Evolutionary conservation across 2,797 vertebrate genomes (phyloP), one percentile per base, ranked within the genome.

Genomic region (Alca torda): DNA sequence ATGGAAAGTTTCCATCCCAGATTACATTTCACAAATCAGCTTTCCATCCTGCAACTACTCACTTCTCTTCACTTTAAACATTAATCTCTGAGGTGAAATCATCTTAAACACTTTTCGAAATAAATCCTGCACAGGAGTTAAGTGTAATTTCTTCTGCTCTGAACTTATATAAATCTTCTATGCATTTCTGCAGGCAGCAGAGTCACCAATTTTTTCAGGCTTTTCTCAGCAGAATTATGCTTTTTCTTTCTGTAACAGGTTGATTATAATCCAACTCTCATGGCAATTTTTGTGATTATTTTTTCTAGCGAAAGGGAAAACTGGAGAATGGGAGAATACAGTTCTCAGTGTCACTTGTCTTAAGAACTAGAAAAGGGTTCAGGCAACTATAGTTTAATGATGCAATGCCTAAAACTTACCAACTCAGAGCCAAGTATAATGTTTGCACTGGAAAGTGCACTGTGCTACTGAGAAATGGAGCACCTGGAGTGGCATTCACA

Each of bases 21-120:
- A 45, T 75, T 87, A 50, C 69, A 84, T 84, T 86, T 94, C 73
- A 89, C 72, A 96, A 95, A 89, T 89, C 28, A 53, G 35, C 53
- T 87, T 95, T 92, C 45, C 56, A 54, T 92, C 41, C 25, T 48
- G 33, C 65, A 83, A 10, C 59, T 50, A 68, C 30, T 93, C 30
- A 19, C 39, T 84, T 93, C 51, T 76, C 51, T 89, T 95, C 81
- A 84, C 37, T 74, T 94, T 87, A 85, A 92, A 76, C 45, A 86
- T 84, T 91, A 81, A 90, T 93, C 59, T 94, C 48, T 4, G 4
- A 78, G 43, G 37, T 78, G 35, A 74, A 93, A 95, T n/a, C 0
- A 53, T 89, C 50, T 87, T 80, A 94, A 96, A 87, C 33, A 37
- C 10, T 11, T 41, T 37, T 92, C 93, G 60, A 94, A 95, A 96